phyloP scores from a whole-genome alignment of 2,113 vertebrate species.

The Macrotis lagotis region DNA sequence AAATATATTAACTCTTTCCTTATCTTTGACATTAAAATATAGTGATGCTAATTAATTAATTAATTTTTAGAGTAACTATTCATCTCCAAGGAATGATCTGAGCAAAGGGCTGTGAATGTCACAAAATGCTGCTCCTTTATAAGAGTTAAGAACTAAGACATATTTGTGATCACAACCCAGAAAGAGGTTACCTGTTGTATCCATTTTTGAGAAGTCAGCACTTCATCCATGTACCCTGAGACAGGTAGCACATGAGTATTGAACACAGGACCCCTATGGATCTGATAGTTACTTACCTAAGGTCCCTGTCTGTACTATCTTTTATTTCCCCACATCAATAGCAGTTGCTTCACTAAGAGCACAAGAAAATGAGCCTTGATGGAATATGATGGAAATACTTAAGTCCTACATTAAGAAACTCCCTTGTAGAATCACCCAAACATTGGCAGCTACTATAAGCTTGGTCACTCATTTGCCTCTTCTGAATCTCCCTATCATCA shows the following conservation, averaged over 20 bases:
- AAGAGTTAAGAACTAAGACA: background rate
- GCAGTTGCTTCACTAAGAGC: background rate
- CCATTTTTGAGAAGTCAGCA: background rate
- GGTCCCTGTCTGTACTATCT: background rate
- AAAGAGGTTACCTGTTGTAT: background rate
- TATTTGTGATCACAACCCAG: background rate
- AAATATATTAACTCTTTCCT: background rate
- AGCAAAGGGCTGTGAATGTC: background rate
- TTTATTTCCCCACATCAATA: background rate
- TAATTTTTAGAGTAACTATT: background rate
- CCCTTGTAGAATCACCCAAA: too few species aligned
- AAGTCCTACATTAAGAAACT: too few species aligned
- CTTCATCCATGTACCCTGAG: background rate
- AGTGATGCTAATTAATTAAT: background rate
- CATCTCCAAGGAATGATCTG: background rate
- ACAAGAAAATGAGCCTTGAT: too few species aligned
- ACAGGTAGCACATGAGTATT: too few species aligned
- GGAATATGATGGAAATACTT: background rate
- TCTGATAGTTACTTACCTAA: background rate
- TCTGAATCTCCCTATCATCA: too few species aligned
- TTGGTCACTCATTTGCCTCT: too few species aligned
- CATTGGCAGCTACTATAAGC: too few species aligned
- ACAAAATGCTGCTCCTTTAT: background rate
- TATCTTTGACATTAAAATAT: background rate
- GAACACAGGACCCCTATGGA: background rate